A percentile compares a stretch with the other conserved stretches of the same genome.
phyloP scores from a whole-genome alignment of 2,888 invertebrate species.

The Actias luna region DNA sequence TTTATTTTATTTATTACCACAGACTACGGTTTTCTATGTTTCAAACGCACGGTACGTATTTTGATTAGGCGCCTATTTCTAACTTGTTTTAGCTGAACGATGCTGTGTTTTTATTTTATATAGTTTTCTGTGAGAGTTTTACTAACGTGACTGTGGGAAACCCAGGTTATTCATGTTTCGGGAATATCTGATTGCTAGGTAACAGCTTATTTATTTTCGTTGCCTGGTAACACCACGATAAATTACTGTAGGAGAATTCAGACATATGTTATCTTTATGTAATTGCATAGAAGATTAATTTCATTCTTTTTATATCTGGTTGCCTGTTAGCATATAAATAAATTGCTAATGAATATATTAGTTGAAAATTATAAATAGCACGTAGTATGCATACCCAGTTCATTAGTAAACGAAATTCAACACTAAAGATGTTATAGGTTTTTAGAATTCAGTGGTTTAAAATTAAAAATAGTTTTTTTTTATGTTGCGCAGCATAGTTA shows the following conservation, averaged over 20 bases:
- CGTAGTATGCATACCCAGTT: not conserved
- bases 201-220: constrained; percentile 1
- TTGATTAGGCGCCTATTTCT: constrained; percentile 22
- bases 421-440: too few species aligned
- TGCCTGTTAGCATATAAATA: not conserved
- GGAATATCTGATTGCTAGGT: not conserved
- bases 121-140: too few species aligned
- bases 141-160: not conserved
- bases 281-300: not conserved
- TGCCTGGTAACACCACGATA: not conserved
- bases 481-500: too few species aligned
- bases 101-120: too few species aligned
- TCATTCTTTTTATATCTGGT: constrained; percentile 1
- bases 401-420: too few species aligned
- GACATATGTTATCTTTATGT: not conserved
- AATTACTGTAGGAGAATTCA: not conserved
- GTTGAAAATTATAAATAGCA: not conserved
- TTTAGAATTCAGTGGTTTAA: too few species aligned
- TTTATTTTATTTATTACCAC: constrained; percentile 30
- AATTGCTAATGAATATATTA: not conserved
- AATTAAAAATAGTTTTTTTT: too few species aligned
- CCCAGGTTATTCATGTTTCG: not conserved
- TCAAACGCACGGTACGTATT: constrained; percentile 16
- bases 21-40: constrained; percentile 3
- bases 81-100: constrained; percentile 4